Percentiles rank a stretch among this genome's conserved stretches.
These are phyloP conservation scores for Baryphthengus martii DNA, from an alignment of 2,113 vertebrate genomes.

Conservation along the genomic window DNA sequence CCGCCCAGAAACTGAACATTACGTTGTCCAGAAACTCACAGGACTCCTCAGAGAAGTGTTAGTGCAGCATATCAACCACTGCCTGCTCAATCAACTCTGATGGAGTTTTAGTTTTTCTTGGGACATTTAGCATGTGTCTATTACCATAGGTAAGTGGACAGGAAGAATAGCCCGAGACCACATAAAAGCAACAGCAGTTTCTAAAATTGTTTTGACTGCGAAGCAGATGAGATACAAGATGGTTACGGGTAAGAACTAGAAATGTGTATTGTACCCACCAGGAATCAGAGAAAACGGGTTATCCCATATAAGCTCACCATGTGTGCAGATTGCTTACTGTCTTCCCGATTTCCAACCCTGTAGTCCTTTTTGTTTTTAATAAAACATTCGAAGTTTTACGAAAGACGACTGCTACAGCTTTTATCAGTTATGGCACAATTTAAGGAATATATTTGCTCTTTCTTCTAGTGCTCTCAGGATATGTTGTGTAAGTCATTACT, in stretches of 20 bases:
- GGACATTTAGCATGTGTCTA: background rate
- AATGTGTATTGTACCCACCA: background rate
- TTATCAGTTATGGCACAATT: conserved; percentile 15
- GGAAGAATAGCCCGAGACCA: conserved; percentile 22
- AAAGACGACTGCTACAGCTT: background rate
- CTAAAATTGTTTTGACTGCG: conserved; percentile 20
- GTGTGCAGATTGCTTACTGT: background rate
- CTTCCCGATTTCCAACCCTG: background rate
- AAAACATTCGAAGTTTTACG: conserved; percentile 5
- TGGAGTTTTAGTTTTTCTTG: background rate
- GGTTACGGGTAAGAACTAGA: conserved; percentile 5
- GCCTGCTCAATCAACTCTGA: background rate
- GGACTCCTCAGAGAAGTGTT: background rate
- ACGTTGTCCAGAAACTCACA: conserved; percentile 17
- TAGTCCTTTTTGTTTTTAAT: conserved; percentile 8
- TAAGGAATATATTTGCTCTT: conserved; percentile 7
- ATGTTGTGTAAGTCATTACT: background rate
- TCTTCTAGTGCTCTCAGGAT: background rate
- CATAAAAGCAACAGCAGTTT: conserved; percentile 34
- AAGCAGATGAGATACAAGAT: conserved; percentile 48
- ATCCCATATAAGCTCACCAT: background rate
- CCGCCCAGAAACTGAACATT: background rate
- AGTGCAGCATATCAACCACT: background rate
- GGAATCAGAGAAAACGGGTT: background rate
- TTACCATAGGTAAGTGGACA: background rate